These are phyloP conservation scores for Delichon dasypus DNA, from an alignment of 2,797 vertebrate species.

Conservation along the genomic window DNA sequence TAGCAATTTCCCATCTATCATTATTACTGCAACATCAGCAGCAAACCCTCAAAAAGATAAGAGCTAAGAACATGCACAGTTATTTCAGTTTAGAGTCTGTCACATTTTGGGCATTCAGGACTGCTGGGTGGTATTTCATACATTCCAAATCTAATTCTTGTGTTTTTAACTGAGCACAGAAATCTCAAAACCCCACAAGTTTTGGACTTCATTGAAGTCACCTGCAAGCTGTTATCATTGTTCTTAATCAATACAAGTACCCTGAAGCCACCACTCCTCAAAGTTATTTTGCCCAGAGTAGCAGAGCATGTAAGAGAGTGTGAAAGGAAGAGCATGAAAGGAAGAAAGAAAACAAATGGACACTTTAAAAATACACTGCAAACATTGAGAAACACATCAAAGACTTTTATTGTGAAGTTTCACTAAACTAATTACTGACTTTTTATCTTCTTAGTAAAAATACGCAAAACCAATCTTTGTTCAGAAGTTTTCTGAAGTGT, in stretches of 20 bases:
- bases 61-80: background rate
- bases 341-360: background rate
- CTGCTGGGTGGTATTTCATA: background rate
- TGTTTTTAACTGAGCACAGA: background rate
- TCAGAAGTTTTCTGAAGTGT: background rate
- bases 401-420: background rate
- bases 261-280: background rate
- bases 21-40: background rate
- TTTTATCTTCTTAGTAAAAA: background rate
- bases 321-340: background rate
- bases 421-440: background rate
- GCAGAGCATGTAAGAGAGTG: background rate
- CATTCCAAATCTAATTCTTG: background rate
- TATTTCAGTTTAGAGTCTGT: background rate
- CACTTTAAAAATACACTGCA: background rate
- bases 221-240: background rate
- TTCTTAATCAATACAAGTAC: background rate
- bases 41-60: background rate
- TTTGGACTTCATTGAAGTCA: background rate
- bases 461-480: background rate
- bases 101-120: background rate
- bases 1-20: background rate
- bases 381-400: background rate
- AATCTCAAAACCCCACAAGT: background rate
- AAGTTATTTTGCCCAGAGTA: background rate